These are phyloP conservation scores for Oligia latruncula DNA, from an alignment of 2,888 invertebrate species.

Conservation along the genomic window DNA sequence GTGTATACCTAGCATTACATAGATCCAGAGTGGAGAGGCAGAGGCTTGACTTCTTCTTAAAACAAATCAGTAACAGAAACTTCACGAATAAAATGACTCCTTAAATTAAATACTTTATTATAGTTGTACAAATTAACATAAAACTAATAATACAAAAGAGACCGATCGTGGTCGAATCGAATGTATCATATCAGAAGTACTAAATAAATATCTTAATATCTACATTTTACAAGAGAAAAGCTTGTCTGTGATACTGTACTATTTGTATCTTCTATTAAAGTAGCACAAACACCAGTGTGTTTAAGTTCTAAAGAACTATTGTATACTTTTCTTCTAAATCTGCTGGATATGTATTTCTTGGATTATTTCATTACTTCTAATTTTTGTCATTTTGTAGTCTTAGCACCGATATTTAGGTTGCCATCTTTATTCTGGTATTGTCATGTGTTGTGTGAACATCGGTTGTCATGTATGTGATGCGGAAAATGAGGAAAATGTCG, in stretches of 20 bases:
- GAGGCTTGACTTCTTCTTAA: not conserved
- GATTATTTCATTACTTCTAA: slow-evolving; percentile 14
- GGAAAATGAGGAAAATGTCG: not conserved
- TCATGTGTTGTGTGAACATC: not conserved
- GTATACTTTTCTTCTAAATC: not conserved
- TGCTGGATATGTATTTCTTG: slow-evolving; percentile 54
- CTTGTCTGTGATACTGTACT: slow-evolving; percentile 9
- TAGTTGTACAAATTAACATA: slow-evolving; percentile 56
- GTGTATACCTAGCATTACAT: not conserved
- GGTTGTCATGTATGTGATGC: not conserved
- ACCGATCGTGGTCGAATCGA: slow-evolving; percentile 27
- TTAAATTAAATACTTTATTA: slow-evolving; percentile 58
- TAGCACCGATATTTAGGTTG: slow-evolving; percentile 25
- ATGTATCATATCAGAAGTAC: slow-evolving; percentile 26
- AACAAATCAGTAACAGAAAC: not conserved
- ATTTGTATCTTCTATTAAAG: slow-evolving; percentile 14
- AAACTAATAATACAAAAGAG: slow-evolving; percentile 56
- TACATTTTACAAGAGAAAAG: slow-evolving; percentile 50
- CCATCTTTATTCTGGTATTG: slow-evolving; percentile 9
- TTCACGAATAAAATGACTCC: slow-evolving; percentile 20
- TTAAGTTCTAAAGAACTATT: slow-evolving; percentile 20
- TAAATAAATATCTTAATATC: slow-evolving; percentile 68
- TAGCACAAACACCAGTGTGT: slow-evolving; percentile 12
- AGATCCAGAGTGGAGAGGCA: not conserved
- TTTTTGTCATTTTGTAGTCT: slow-evolving; percentile 26